Conservation (phyloP, 2,888 invertebrate genomes). For the Nemoura dubitans region DNA sequence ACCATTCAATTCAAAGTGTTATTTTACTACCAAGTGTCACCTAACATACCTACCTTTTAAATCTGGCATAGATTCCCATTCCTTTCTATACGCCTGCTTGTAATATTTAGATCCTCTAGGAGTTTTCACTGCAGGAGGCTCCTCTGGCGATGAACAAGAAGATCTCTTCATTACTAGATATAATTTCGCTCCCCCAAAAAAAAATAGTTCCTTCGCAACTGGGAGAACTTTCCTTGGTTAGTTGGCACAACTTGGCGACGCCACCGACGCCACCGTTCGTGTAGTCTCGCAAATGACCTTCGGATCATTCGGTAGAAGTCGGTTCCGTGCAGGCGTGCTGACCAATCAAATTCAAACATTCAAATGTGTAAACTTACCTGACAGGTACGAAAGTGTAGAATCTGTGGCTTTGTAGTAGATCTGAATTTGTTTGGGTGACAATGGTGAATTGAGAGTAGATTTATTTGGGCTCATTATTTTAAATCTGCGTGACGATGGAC, state of each 20-base stretch:
- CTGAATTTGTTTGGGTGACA: background rate
- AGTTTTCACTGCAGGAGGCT: slow-evolving; percentile 7
- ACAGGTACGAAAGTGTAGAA: background rate
- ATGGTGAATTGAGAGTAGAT: background rate
- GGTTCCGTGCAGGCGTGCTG: background rate
- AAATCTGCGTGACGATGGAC: background rate
- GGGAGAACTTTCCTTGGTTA: background rate
- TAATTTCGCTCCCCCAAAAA: background rate
- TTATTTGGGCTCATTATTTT: background rate
- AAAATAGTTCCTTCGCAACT: background rate
- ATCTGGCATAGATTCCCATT: slow-evolving; percentile 69
- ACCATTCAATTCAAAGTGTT: too few relatives aligned
- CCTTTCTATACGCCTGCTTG: slow-evolving; percentile 67
- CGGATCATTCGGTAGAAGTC: background rate
- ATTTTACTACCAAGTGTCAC: too few relatives aligned
- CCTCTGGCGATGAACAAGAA: background rate
- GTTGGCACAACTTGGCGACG: background rate
- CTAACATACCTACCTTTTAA: slow-evolving; percentile 69
- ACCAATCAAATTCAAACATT: slow-evolving; percentile 36
- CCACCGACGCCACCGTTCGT: background rate
- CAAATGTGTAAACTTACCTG: slow-evolving; percentile 24
- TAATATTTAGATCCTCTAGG: slow-evolving; percentile 55
- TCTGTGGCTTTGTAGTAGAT: background rate
- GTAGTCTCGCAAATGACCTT: background rate
- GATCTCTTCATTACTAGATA: background rate